Percentiles rank a stretch among this genome's conserved stretches.
phyloP scores from a whole-genome alignment of 2,113 vertebrate genomes.

The Gallinago media region DNA sequence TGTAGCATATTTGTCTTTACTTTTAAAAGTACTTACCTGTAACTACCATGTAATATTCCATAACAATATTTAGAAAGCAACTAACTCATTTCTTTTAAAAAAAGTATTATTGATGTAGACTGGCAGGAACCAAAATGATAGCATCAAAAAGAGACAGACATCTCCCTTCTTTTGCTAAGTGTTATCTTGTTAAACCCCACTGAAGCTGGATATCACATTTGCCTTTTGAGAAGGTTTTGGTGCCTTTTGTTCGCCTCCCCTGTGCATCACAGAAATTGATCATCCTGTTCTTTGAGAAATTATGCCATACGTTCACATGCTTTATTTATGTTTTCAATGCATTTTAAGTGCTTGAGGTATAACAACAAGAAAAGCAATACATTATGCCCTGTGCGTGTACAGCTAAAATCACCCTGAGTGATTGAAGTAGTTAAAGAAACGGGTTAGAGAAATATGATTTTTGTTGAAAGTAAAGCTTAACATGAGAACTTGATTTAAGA shows the following conservation, averaged over 20 bases:
- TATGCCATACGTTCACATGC: neutral
- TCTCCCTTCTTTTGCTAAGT: neutral
- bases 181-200: neutral
- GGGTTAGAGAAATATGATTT: neutral
- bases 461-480: neutral
- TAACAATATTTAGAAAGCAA: constrained; percentile 47
- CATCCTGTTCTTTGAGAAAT: neutral
- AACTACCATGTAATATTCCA: neutral
- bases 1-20: constrained; percentile 27
- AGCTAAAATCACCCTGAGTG: neutral
- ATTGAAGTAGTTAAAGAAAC: neutral
- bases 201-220: neutral
- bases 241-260: neutral
- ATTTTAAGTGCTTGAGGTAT: neutral
- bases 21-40: neutral
- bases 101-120: constrained; percentile 17
- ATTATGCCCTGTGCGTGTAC: neutral
- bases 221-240: neutral
- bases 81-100: neutral
- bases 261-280: neutral
- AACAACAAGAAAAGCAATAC: neutral
- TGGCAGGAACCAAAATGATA: constrained; percentile 29
- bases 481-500: neutral
- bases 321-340: neutral
- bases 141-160: neutral